Evolutionary conservation across 2,888 invertebrate species (phyloP), one percentile per base, ranked within the genome.

Genomic region (Aleiodes leptofemur): DNA sequence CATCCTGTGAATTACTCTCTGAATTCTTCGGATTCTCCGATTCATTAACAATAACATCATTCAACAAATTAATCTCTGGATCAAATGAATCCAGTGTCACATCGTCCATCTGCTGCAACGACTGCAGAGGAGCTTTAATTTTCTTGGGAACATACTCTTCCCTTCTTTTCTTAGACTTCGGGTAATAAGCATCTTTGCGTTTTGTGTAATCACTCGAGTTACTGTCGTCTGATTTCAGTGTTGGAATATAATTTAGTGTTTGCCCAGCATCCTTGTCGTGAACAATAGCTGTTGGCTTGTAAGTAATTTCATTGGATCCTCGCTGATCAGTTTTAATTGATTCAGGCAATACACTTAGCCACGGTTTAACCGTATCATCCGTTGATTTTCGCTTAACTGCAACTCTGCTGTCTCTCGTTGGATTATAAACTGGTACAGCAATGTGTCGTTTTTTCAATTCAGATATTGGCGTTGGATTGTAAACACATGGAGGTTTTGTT

Each of bases 381-480:
- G 88, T 86, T n/a, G 77, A 80, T 84, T 89, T 89, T 74, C 88
- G 83, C 80, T 88, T 89, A 1, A 83, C 83, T 1, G 88, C 83
- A 6, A 87, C 83, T 80, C 83, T 86, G 68, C 81, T 87, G 38
- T 89, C 89, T 14, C 87, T 83, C 1, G 85, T 84, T 6, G 86
- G 87, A 82, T 87, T 87, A 56, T 88, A 89, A 11, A 85, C 83
- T 29, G 86, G 79, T 66, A 89, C 86, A 23, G 89, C 88, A 79
- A 90, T 88, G 72, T 90, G 90, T 13, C 89, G 86, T 72, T 90
- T 90, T 76, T 88, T 89, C 43, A 94, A 87, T 87, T 93, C 92
- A 0, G 93, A 90, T 84, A 94, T 93, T 0, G 94, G 94, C 2
- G 94, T 94, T 31, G 94, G 94, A 85, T 93, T 93, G 83, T 94